Percentiles rank a stretch among this genome's conserved stretches.
Evolutionary conservation across 2,888 invertebrate species (phyloP).

Genomic region (Drosophila neonasuta): DNA sequence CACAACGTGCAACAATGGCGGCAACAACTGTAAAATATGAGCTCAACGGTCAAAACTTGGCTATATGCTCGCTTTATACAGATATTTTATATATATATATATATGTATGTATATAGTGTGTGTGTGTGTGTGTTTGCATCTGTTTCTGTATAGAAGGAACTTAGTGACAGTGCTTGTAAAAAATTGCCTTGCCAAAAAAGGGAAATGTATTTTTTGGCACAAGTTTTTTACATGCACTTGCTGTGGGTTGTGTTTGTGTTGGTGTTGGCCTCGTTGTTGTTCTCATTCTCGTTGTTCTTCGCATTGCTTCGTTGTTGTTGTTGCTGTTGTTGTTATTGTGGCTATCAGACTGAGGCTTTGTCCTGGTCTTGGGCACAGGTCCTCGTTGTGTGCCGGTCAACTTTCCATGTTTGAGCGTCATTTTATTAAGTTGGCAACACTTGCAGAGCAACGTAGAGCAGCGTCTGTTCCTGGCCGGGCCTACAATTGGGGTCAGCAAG

Average conservation of each 20-base stretch:
- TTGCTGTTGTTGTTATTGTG: constrained; percentile 21
- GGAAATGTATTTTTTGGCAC: constrained; percentile 74
- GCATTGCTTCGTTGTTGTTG: neutral
- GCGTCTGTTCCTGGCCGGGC: constrained; percentile 45
- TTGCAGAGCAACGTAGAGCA: constrained; percentile 56
- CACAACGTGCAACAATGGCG: constrained; percentile 55
- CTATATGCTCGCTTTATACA: constrained; percentile 12
- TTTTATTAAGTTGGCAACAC: constrained; percentile 78
- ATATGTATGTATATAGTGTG: neutral
- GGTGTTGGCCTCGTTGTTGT: constrained; percentile 14
- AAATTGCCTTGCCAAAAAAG: constrained; percentile 41
- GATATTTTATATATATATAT: constrained; percentile 8
- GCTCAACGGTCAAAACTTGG: constrained; percentile 56
- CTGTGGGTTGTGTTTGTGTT: constrained; percentile 54
- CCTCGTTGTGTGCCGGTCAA: constrained; percentile 57
- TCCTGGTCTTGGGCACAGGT: constrained; percentile 20
- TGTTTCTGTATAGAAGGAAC: constrained; percentile 41
- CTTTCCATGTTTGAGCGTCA: constrained; percentile 72
- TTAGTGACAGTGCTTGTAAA: constrained; percentile 64
- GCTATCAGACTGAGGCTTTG: constrained; percentile 19
- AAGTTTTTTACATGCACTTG: constrained; percentile 71
- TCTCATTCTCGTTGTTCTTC: neutral
- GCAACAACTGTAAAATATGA: constrained; percentile 76
- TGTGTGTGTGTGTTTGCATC: neutral
- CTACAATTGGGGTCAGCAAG: constrained; percentile 71